Conservation (phyloP, 2,888 invertebrate genomes). For the Lycaena phlaeas region DNA sequence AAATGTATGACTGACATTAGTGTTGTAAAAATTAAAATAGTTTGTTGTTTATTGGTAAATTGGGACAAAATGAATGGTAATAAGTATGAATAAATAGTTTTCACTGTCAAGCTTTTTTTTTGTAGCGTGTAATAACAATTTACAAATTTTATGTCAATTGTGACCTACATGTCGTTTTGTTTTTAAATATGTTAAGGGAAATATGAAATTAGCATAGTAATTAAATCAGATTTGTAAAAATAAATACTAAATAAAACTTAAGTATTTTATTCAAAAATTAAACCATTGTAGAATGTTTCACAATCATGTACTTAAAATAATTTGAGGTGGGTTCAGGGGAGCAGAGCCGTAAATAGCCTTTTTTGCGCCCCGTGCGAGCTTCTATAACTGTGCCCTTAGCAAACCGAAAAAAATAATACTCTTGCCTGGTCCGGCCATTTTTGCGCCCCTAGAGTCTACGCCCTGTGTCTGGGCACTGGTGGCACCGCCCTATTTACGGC, state of each 20-base stretch:
- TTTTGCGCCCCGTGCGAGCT: too few species aligned
- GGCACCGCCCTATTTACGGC: too few species aligned
- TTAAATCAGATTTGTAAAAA: constrained; percentile 3
- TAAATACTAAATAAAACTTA: not conserved
- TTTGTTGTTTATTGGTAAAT: constrained; percentile 34
- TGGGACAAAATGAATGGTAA: constrained; percentile 22
- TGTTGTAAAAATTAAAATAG: constrained; percentile 26
- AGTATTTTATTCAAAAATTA: not conserved
- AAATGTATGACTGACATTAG: constrained; percentile 21
- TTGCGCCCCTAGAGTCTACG: too few species aligned
- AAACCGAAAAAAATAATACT: too few species aligned
- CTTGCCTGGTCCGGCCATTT: too few species aligned
- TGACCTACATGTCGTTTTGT: not conserved
- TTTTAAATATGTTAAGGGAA: not conserved
- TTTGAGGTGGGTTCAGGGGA: constrained; percentile 18
- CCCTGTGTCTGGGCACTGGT: too few species aligned
- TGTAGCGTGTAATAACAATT: constrained; percentile 2
- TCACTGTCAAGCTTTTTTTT: not conserved
- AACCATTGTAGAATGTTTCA: not conserved
- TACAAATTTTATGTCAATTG: not conserved
- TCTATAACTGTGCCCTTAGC: too few species aligned
- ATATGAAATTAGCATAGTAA: not conserved
- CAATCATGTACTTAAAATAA: constrained; percentile 16
- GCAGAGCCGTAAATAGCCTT: too few species aligned
- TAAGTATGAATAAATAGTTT: not conserved